Percentiles rank a stretch among this genome's conserved stretches.
Conservation (phyloP, 2,888 invertebrate species). For the Aspidiotus destructor region DNA sequence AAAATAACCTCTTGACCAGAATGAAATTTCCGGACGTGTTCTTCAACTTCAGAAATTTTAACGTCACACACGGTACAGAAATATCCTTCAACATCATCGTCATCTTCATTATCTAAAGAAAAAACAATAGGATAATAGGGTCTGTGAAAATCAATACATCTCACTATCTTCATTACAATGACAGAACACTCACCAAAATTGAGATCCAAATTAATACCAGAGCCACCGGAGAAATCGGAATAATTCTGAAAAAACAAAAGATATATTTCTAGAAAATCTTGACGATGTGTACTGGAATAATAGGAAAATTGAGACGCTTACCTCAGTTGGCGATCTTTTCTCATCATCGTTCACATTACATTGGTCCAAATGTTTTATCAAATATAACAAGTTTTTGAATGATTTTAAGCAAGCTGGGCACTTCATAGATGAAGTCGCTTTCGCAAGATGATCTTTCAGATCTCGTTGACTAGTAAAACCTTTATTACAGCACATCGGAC, state of each 20-base stretch:
- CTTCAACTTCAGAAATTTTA: conserved; percentile 24
- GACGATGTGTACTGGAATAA: neutral
- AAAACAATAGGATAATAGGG: neutral
- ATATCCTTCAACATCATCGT: conserved; percentile 29
- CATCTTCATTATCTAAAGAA: conserved; percentile 15
- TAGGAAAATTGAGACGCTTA: neutral
- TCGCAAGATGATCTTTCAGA: conserved; percentile 29
- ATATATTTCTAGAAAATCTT: neutral
- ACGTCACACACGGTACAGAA: conserved; percentile 30
- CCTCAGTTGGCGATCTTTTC: neutral
- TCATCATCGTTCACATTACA: neutral
- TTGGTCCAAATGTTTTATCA: conserved; percentile 30
- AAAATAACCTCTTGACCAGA: conserved; percentile 28
- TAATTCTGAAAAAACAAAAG: neutral
- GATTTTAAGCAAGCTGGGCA: conserved; percentile 21
- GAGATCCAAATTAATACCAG: neutral
- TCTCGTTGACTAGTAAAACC: conserved; percentile 29
- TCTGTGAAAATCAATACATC: neutral
- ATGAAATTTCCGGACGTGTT: conserved; percentile 26
- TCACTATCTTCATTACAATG: neutral
- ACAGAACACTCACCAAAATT: neutral
- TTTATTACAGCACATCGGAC: conserved; percentile 29
- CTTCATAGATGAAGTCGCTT: conserved; percentile 12
- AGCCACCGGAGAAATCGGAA: neutral
- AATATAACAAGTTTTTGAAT: conserved; percentile 20